Evolutionary conservation across 1,140 invertebrate species (phyloP), one percentile per base, ranked within the genome.

Genomic region (Aethina tumida): DNA sequence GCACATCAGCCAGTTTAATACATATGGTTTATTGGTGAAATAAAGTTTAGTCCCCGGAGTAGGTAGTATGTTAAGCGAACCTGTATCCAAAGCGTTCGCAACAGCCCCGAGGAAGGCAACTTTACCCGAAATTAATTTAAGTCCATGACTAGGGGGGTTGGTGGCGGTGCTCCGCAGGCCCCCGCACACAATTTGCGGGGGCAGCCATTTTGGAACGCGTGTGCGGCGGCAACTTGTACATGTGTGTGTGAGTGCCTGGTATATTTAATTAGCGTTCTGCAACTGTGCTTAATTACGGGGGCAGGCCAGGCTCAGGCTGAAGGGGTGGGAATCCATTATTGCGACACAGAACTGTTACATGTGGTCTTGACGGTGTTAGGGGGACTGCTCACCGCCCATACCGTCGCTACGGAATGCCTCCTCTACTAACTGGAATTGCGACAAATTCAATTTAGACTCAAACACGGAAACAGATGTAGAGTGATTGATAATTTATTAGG

Each of bases 231-330:
- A 50, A 50, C 52, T n/a, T n/a, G n/a, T n/a, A n/a, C n/a, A n/a
- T n/a, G n/a, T n/a, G n/a, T n/a, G 49, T 56, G 52, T 56, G 49
- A 51, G 52, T 49, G 40, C 40, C 45, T 50, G 50, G n/a, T n/a
- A n/a, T 55, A 56, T 56, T 56, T 56, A 56, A 56, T 56, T 56
- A 56, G 52, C 49, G 45, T 41, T 52, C 50, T 53, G 46, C 50
- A 36, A 45, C 32, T 51, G n/a, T 46, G 54, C 50, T 56, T 55
- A 56, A 56, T 56, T 56, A 55, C 42, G 47, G 41, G 48, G 54
- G 53, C 51, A 44, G 53, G 45, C 43, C 52, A 41, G 51, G n/a
- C n/a, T n/a, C n/a, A n/a, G n/a, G n/a, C n/a, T n/a, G n/a, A n/a
- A n/a, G n/a, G n/a, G 53, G 52, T 47, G 45, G 52, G 47, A 41